Evolutionary conservation across 2,797 vertebrate species (phyloP).

Genomic region (Cyclopterus lumpus): DNA sequence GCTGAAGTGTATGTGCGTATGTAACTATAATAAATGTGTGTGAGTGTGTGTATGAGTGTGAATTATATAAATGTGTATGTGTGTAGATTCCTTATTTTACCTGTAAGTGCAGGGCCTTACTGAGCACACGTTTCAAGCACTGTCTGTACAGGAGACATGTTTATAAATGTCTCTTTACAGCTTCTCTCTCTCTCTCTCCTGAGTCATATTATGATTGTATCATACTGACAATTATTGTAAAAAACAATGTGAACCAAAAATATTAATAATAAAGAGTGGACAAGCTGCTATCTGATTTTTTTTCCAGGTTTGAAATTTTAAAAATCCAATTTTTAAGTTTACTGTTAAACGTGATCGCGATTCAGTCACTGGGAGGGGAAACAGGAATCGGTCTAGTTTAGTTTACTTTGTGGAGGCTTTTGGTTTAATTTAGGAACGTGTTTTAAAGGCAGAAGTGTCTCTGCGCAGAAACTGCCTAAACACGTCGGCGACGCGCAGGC

Average conservation of each 20-base stretch:
- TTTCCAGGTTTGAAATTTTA: not conserved
- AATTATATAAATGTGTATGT: conserved; percentile 8
- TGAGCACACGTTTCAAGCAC: conserved; percentile 59
- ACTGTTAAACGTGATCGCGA: no score
- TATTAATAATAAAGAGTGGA: conserved; percentile 70
- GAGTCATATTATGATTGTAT: conserved; percentile 66
- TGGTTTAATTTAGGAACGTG: no score
- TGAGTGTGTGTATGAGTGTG: conserved; percentile 22
- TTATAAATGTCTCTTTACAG: conserved; percentile 54
- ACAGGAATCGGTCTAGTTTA: no score
- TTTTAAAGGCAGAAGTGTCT: no score
- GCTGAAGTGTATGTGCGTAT: conserved; percentile 33
- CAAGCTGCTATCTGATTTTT: conserved; percentile 26
- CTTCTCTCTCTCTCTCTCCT: conserved; percentile 32
- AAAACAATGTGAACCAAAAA: conserved; percentile 46
- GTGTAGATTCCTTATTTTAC: conserved; percentile 35
- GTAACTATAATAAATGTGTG: not conserved
- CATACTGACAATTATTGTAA: conserved; percentile 53
- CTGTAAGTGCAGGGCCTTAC: conserved; percentile 60
- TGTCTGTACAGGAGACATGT: conserved; percentile 46
- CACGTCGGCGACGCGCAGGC: no score
- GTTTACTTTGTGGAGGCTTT: no score
- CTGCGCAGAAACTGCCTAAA: no score
- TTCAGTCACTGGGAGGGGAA: no score
- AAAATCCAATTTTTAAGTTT: not conserved